Conservation (phyloP, 2,797 vertebrate genomes). For the Fringilla coelebs region DNA sequence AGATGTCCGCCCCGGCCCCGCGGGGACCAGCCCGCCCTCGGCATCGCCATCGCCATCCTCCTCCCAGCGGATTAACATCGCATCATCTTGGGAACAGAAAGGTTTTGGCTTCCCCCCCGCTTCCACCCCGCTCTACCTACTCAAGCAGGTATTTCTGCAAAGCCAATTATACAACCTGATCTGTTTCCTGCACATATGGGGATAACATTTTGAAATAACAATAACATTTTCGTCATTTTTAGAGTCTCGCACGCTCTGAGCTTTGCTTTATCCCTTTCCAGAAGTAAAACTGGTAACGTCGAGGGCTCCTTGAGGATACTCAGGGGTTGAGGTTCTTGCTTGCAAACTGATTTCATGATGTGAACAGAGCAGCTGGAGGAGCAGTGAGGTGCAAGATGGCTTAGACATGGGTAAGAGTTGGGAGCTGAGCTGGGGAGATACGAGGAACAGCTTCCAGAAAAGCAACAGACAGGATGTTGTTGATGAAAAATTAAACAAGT, state of each 20-base stretch:
- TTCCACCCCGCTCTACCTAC: not conserved
- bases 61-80: not conserved
- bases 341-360: not conserved
- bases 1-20: not conserved
- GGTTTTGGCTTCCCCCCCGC: fast-evolving
- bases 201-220: constrained; percentile 41
- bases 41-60: not conserved
- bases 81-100: not conserved
- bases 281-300: not conserved
- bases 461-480: not conserved
- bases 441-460: constrained; percentile 4
- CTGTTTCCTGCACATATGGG: constrained; percentile 38
- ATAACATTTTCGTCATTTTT: constrained; percentile 16
- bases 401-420: not conserved
- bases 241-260: not conserved
- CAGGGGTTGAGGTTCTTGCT: not conserved
- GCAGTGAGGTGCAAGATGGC: not conserved
- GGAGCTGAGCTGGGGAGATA: not conserved
- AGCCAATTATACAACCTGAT: not conserved
- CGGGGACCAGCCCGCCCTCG: not conserved
- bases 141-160: not conserved
- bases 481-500: not conserved
- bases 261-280: not conserved
- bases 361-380: not conserved
- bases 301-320: not conserved